A percentile compares a stretch with the other conserved stretches of the same genome.
Evolutionary conservation across 2,888 invertebrate genomes (phyloP).

Genomic region (Aleiodes testaceus): DNA sequence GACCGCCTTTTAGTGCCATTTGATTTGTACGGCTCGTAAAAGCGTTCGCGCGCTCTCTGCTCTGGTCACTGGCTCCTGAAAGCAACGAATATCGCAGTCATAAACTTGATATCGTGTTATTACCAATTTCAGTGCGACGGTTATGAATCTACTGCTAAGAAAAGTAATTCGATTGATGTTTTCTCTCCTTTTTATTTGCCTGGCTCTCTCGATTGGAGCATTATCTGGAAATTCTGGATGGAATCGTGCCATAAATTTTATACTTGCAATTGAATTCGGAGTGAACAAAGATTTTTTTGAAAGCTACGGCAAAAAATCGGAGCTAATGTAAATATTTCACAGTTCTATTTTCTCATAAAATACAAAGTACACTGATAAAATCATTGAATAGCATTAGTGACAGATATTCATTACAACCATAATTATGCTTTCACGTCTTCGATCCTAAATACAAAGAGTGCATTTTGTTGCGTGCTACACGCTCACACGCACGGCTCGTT

Average conservation of each 20-base stretch:
- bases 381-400: too few relatives aligned
- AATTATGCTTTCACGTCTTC: not conserved
- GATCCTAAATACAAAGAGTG: not conserved
- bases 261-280: too few relatives aligned
- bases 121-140: conserved; percentile 3
- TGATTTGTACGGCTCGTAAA: conserved; percentile 48
- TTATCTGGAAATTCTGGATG: not conserved
- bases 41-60: conserved; percentile 34
- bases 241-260: too few relatives aligned
- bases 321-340: too few relatives aligned
- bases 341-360: too few relatives aligned
- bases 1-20: conserved; percentile 47
- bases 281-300: too few relatives aligned
- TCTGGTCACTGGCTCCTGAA: not conserved
- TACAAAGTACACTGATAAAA: too few relatives aligned
- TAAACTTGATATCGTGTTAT: conserved; percentile 17
- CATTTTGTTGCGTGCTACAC: conserved; percentile 9
- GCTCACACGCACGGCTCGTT: not conserved
- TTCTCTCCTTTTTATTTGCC: too few relatives aligned
- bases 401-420: not conserved
- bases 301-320: too few relatives aligned
- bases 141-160: conserved; percentile 1
- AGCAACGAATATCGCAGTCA: conserved; percentile 9
- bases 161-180: not conserved
- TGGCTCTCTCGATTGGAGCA: not conserved